These are phyloP conservation scores for Chauna torquata DNA, from an alignment of 2,113 vertebrate species.

Conservation along the genomic window DNA sequence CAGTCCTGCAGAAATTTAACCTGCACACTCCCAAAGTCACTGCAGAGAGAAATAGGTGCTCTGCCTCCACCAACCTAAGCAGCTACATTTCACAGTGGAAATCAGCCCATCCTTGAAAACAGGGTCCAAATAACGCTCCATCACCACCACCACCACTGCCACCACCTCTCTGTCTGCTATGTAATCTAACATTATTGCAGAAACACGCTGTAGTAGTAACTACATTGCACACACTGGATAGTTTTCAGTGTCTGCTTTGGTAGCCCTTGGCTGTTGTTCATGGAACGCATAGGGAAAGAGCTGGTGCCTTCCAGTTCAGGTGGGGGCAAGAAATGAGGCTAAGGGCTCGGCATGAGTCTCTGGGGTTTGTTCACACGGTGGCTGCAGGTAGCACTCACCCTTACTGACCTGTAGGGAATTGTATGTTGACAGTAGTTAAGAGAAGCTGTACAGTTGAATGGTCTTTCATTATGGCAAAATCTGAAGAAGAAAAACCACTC, in stretches of 20 bases:
- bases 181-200: not conserved
- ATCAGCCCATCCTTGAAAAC: not conserved
- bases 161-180: not conserved
- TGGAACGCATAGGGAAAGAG: not conserved
- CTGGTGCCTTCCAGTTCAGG: not conserved
- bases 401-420: not conserved
- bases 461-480: not conserved
- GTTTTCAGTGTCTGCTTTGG: accelerated
- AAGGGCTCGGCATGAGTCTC: not conserved
- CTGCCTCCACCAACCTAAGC: not conserved
- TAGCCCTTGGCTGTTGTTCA: not conserved
- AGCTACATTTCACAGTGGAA: not conserved
- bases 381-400: not conserved
- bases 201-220: not conserved
- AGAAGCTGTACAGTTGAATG: not conserved
- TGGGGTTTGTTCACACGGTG: not conserved
- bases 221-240: no score
- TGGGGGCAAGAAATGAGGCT: not conserved
- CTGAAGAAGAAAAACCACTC: not conserved
- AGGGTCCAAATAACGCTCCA: not conserved
- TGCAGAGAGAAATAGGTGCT: not conserved
- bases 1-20: not conserved
- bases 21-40: not conserved
- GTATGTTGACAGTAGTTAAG: not conserved
- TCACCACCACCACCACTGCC: not conserved